phyloP scores from a whole-genome alignment of 2,888 invertebrate species.

The Cristatella mucedo region DNA sequence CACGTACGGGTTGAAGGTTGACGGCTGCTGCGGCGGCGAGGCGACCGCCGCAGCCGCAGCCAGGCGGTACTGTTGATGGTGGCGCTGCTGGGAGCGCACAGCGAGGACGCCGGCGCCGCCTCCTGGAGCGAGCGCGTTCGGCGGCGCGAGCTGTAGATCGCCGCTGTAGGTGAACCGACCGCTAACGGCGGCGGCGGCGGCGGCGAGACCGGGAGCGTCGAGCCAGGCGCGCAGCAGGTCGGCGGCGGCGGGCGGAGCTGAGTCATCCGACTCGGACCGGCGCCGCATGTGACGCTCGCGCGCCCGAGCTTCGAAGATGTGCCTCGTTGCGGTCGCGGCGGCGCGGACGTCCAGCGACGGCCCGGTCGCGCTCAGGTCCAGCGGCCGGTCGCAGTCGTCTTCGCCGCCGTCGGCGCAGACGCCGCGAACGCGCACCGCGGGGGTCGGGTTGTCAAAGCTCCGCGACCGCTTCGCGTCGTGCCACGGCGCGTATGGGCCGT shows the following conservation, averaged over 20 bases:
- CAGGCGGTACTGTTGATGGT: too few relatives aligned
- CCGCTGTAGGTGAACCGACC: constrained; percentile 4
- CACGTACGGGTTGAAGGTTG: constrained; percentile 1
- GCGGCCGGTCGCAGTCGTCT: neutral
- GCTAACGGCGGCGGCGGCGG: too few relatives aligned
- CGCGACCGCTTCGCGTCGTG: constrained; percentile 3
- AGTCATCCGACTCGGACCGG: constrained; percentile 4
- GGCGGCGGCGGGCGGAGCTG: too few relatives aligned
- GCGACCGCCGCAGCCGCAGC: neutral
- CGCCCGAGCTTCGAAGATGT: constrained; percentile 6
- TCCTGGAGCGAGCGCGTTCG: neutral
- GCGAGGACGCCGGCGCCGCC: neutral
- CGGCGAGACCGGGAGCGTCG: too few relatives aligned
- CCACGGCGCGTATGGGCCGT: neutral
- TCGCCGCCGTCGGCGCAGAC: too few relatives aligned
- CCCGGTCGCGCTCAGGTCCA: constrained; percentile 4
- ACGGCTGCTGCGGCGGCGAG: neutral
- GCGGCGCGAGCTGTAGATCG: constrained; percentile 3
- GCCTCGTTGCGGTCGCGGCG: too few relatives aligned
- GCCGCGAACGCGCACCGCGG: too few relatives aligned
- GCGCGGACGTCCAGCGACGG: too few relatives aligned
- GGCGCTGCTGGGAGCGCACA: neutral
- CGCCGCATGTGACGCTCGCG: constrained; percentile 1
- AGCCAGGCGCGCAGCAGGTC: constrained; percentile 2
- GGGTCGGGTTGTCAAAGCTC: constrained; percentile 6